Evolutionary conservation across 2,888 invertebrate genomes (phyloP).

Genomic region (Leptarthrus brevirostris): DNA sequence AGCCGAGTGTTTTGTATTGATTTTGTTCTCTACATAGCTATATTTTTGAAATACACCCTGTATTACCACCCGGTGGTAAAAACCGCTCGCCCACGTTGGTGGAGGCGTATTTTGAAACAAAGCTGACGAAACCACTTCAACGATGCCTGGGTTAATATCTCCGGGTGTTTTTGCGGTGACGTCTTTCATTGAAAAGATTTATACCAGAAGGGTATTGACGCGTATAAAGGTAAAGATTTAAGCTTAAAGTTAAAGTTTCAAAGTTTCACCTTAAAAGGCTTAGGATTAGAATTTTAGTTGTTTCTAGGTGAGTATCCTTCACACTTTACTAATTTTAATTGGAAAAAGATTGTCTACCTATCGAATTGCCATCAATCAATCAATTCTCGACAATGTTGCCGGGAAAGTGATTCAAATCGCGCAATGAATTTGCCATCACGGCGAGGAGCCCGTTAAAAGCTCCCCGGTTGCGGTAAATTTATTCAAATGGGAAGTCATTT

Average conservation of each 20-base stretch:
- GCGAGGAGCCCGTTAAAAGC: conserved; percentile 23
- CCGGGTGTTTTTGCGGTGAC: conserved; percentile 38
- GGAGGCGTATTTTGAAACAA: conserved; percentile 43
- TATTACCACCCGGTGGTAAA: conserved; percentile 8
- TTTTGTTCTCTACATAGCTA: conserved; percentile 42
- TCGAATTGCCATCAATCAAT: conserved; percentile 40
- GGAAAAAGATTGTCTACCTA: conserved; percentile 3
- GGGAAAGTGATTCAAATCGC: conserved; percentile 45
- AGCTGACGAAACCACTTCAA: conserved; percentile 48
- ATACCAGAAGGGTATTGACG: conserved; percentile 32
- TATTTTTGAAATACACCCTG: conserved; percentile 6
- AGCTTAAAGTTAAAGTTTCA: conserved; percentile 4
- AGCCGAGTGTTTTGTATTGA: conserved; percentile 54
- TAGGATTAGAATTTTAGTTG: no score
- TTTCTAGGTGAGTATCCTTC: neutral
- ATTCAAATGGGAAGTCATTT: conserved; percentile 54
- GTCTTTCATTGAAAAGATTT: conserved; percentile 37
- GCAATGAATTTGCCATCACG: conserved; percentile 52
- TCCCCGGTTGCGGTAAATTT: conserved; percentile 53
- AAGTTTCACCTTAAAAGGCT: no score
- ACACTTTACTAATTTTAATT: conserved; percentile 11
- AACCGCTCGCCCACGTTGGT: neutral
- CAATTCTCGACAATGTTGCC: conserved; percentile 18
- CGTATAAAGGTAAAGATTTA: neutral
- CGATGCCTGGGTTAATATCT: conserved; percentile 39